Conservation (phyloP, 2,113 vertebrate species). For the Leptobrachium ailaonicum region DNA sequence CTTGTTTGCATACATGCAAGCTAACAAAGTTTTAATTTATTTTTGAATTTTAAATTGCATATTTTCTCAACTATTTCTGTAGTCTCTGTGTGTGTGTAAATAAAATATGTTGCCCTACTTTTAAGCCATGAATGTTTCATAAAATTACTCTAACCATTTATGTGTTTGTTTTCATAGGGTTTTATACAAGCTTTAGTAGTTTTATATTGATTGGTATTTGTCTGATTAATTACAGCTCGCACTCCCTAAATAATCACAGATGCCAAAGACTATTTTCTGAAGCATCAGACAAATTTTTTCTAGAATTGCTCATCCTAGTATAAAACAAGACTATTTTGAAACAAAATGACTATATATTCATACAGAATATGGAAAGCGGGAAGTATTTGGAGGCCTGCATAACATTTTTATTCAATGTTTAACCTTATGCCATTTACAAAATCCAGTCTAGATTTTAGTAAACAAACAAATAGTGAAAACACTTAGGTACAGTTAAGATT, state of each 20-base stretch:
- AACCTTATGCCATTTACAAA: too few species aligned
- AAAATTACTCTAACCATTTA: not conserved
- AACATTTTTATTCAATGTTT: too few species aligned
- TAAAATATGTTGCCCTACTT: conserved; percentile 16
- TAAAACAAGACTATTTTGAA: too few species aligned
- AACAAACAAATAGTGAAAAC: too few species aligned
- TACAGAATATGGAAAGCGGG: too few species aligned
- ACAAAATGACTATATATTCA: too few species aligned
- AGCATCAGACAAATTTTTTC: not conserved
- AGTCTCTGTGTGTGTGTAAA: conserved; percentile 6
- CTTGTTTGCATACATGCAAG: conserved; percentile 9
- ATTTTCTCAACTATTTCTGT: conserved; percentile 33
- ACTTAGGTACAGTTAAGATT: too few species aligned
- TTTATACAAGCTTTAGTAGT: not conserved
- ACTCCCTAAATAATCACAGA: conserved; percentile 9
- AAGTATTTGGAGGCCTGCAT: too few species aligned
- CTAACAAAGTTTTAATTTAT: conserved; percentile 2
- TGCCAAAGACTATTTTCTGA: conserved; percentile 18
- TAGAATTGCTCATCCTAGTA: too few species aligned
- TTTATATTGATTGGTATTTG: conserved; percentile 20
- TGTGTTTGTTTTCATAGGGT: conserved; percentile 4
- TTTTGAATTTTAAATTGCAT: conserved; percentile 22
- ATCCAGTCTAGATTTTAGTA: too few species aligned
- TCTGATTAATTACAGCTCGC: conserved; percentile 11
- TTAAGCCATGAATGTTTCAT: conserved; percentile 25